Evolutionary conservation across 2,113 vertebrate species (phyloP).

Genomic region (Tupaia chinensis): DNA sequence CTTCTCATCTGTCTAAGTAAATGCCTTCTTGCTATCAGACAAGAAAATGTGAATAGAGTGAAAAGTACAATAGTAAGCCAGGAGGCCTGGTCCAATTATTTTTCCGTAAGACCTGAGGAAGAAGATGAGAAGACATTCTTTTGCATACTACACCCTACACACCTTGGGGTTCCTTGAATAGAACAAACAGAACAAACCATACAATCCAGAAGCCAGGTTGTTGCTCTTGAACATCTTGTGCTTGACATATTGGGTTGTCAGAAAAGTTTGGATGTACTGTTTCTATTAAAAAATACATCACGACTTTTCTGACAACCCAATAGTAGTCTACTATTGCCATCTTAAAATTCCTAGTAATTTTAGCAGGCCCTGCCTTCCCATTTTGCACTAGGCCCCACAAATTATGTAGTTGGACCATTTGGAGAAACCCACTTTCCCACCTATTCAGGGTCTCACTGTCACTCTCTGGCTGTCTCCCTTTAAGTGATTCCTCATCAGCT

Average conservation of each 20-base stretch:
- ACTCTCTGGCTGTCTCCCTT: neutral
- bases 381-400: neutral
- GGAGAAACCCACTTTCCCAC: constrained; percentile 43
- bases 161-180: neutral
- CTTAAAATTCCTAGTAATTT: constrained; percentile 6
- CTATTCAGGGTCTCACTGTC: neutral
- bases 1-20: neutral
- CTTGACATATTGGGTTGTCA: too few species aligned
- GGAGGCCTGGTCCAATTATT: neutral
- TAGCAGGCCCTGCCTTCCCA: neutral
- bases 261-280: too few species aligned
- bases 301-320: too few species aligned
- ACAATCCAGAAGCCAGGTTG: too few species aligned
- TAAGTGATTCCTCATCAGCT: neutral
- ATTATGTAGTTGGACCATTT: neutral
- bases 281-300: too few species aligned
- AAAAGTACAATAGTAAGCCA: neutral
- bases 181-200: neutral
- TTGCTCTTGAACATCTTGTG: neutral
- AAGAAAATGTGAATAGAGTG: neutral
- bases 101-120: neutral
- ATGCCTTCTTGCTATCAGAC: neutral
- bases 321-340: neutral
- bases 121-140: neutral
- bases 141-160: too few species aligned